phyloP scores from a whole-genome alignment of 1,140 invertebrate species.

The Lepidurus packardi region DNA sequence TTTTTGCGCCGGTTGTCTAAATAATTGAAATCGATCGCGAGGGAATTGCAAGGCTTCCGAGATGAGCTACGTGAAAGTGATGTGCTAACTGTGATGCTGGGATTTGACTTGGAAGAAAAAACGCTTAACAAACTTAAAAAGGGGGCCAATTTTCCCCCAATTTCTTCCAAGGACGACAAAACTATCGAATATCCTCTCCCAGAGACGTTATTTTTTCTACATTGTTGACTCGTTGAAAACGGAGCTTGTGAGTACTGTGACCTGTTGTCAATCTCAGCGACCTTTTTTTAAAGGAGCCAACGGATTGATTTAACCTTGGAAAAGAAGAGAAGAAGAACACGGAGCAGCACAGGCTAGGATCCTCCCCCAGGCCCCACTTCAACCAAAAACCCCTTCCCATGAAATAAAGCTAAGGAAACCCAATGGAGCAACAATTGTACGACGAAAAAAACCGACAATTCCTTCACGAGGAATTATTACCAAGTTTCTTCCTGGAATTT shows the following conservation, averaged over 20 bases:
- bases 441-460: not conserved
- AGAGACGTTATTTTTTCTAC: slow-evolving; percentile 22
- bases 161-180: not conserved
- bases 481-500: not conserved
- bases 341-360: slow-evolving; percentile 17
- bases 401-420: not conserved
- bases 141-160: not conserved
- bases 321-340: not conserved
- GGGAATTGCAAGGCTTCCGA: no score
- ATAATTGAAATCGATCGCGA: no score
- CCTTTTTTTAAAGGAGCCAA: slow-evolving; percentile 12
- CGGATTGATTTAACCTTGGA: not conserved
- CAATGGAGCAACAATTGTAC: not conserved
- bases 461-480: not conserved
- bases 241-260: not conserved
- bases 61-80: slow-evolving; percentile 6
- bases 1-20: no score
- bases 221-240: slow-evolving; percentile 22
- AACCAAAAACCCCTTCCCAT: not conserved
- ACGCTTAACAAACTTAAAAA: not conserved
- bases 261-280: slow-evolving; percentile 18
- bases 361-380: not conserved
- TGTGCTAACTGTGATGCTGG: slow-evolving; percentile 18
- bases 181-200: slow-evolving; percentile 16
- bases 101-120: not conserved